phyloP scores from a whole-genome alignment of 2,797 vertebrate genomes.

The Oryzias sinensis region DNA sequence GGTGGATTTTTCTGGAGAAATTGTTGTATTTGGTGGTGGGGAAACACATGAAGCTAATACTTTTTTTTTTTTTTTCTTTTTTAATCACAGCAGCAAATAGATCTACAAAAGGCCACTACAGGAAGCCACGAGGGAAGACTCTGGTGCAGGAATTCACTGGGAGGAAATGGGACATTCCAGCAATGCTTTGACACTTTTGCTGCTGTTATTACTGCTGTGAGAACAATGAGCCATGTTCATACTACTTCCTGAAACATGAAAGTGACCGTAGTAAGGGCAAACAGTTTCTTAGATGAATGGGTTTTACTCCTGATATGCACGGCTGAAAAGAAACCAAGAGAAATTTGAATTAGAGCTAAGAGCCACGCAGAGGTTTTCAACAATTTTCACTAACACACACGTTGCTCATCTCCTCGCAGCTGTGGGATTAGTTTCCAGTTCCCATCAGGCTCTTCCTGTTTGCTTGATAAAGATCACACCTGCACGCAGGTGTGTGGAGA shows the following conservation, averaged over 20 bases:
- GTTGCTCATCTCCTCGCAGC: conserved; percentile 58
- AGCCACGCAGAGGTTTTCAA: conserved; percentile 50
- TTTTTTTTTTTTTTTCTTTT: conserved; percentile 64
- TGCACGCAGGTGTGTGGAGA: conserved; percentile 74
- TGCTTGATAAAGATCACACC: conserved; percentile 79
- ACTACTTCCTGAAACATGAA: conserved; percentile 73
- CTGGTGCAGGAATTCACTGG: conserved; percentile 57
- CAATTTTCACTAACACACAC: conserved; percentile 41
- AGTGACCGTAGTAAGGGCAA: conserved; percentile 36
- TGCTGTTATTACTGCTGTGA: conserved; percentile 56
- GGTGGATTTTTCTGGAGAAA: conserved; percentile 38
- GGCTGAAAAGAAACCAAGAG: conserved; percentile 36
- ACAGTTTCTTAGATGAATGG: conserved; percentile 57
- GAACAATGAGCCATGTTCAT: conserved; percentile 57
- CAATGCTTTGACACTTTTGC: conserved; percentile 68
- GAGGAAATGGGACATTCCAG: conserved; percentile 78
- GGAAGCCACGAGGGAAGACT: conserved; percentile 64
- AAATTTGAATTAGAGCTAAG: conserved; percentile 51
- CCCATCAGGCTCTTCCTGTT: conserved; percentile 78
- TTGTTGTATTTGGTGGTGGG: conserved; percentile 54
- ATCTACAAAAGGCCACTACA: conserved; percentile 62
- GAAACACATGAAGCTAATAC: conserved; percentile 60
- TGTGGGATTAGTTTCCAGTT: conserved; percentile 78
- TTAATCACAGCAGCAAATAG: conserved; percentile 63
- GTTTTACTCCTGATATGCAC: conserved; percentile 24